A percentile compares a stretch with the other conserved stretches of the same genome.
phyloP scores from a whole-genome alignment of 2,888 invertebrate genomes.

The Stenolophus ochropezus region DNA sequence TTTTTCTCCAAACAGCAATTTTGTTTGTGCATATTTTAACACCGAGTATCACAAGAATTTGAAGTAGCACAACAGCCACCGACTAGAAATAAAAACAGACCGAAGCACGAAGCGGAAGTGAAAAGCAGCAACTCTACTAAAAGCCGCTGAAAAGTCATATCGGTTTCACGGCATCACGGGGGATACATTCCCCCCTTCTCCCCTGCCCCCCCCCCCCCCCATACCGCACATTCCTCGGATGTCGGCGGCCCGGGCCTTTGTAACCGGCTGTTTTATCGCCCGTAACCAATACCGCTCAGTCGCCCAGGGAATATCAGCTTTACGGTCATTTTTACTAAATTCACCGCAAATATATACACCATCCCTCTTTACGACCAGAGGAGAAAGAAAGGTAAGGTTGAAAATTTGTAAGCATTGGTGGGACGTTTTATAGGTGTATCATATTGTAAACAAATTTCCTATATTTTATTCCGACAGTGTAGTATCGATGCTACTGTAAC shows the following conservation, averaged over 20 bases:
- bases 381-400: not conserved
- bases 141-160: constrained; percentile 34
- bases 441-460: too few species aligned
- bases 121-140: not conserved
- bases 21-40: too few species aligned
- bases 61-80: too few species aligned
- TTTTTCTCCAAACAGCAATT: too few species aligned
- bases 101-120: too few species aligned
- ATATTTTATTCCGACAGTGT: too few species aligned
- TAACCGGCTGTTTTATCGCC: constrained; percentile 47
- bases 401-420: not conserved
- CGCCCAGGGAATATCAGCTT: constrained; percentile 31
- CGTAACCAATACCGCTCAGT: constrained; percentile 34
- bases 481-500: too few species aligned
- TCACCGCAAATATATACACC: constrained; percentile 29
- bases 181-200: constrained; percentile 4
- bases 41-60: too few species aligned
- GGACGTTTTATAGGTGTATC: not conserved
- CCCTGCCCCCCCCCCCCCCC: not conserved
- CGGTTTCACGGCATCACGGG: not conserved
- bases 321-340: constrained; percentile 47
- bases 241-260: constrained; percentile 19
- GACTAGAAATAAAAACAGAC: too few species aligned
- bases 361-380: not conserved
- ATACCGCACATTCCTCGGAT: constrained; percentile 28